phyloP scores from a whole-genome alignment of 2,113 vertebrate species.

The Lontra canadensis region DNA sequence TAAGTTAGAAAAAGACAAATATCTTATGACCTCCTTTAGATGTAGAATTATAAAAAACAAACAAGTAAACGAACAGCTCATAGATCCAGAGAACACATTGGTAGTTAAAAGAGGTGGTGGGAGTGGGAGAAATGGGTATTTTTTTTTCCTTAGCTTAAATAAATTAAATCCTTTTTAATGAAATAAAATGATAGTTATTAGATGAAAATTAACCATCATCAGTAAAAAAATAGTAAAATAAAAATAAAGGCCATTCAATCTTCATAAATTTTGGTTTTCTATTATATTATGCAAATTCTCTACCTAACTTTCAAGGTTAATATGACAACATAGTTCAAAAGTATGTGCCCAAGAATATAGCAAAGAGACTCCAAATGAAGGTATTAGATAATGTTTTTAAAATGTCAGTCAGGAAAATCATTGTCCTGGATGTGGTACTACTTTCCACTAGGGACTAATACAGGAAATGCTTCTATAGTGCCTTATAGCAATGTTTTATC shows the following conservation, averaged over 20 bases:
- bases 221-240: not conserved
- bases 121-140: not conserved
- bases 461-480: not conserved
- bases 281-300: not conserved
- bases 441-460: not conserved
- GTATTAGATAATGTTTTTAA: not conserved
- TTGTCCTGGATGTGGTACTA: not conserved
- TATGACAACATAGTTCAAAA: not conserved
- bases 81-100: not conserved
- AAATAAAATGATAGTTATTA: not conserved
- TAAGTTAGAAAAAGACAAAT: not conserved
- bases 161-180: not conserved
- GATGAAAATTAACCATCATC: not conserved
- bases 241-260: not conserved
- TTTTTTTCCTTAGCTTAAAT: not conserved
- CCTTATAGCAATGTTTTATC: not conserved
- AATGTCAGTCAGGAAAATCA: not conserved
- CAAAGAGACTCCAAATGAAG: not conserved
- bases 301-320: not conserved
- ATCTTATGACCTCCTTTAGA: not conserved
- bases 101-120: not conserved
- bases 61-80: not conserved
- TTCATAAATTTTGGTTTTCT: not conserved
- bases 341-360: not conserved
- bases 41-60: not conserved